Conservation (phyloP, 2,888 invertebrate species). For the Agriopis aurantiaria region DNA sequence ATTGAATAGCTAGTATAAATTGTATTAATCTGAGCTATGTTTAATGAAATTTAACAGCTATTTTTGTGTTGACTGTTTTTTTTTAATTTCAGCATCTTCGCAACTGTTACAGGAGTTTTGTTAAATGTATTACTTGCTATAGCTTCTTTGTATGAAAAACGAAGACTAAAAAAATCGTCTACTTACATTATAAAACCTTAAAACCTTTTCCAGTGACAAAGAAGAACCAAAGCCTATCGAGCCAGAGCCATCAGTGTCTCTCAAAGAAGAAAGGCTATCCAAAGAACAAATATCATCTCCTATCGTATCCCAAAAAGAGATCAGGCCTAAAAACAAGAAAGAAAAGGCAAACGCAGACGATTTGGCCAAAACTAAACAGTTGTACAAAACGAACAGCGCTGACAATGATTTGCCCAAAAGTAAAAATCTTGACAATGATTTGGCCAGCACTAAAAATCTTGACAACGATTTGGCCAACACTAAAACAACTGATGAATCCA, state of each 20-base stretch:
- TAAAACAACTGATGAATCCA: background rate
- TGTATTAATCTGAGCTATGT: too few species aligned
- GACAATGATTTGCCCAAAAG: background rate
- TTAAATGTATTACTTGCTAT: too few species aligned
- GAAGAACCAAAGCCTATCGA: constrained; percentile 49
- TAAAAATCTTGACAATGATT: constrained; percentile 3
- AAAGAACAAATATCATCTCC: constrained; percentile 57
- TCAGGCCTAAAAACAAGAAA: constrained; percentile 45
- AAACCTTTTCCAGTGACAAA: constrained; percentile 57
- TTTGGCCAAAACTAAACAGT: constrained; percentile 7
- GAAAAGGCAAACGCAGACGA: constrained; percentile 18
- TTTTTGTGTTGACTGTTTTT: too few species aligned
- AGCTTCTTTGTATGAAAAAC: background rate
- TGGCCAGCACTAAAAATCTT: background rate
- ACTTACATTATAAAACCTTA: background rate
- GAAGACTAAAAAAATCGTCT: background rate
- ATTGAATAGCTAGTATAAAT: too few species aligned
- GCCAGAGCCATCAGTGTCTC: constrained; percentile 43
- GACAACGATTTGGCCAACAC: constrained; percentile 4
- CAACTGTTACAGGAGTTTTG: too few species aligned
- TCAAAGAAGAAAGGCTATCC: constrained; percentile 61
- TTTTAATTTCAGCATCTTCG: too few species aligned
- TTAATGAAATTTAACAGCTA: too few species aligned
- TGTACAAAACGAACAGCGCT: background rate
- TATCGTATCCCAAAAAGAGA: constrained; percentile 52